Evolutionary conservation across 2,113 vertebrate genomes (phyloP).

Genomic region (Cyphomyrus plagiostoma): DNA sequence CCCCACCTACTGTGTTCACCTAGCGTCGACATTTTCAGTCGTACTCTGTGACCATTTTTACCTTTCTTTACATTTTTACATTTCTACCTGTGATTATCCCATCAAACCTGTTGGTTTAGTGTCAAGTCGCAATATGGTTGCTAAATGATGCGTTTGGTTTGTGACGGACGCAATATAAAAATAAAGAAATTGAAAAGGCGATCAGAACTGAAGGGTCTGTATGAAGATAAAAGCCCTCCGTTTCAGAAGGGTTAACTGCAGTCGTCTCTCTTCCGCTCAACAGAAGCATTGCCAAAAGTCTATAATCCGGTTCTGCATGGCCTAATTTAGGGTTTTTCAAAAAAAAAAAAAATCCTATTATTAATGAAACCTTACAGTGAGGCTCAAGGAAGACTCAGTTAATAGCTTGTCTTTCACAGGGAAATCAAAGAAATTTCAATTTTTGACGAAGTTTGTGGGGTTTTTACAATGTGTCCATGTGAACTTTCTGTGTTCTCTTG

Average conservation of each 20-base stretch:
- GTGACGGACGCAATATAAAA: not conserved
- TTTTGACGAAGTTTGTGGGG: not conserved
- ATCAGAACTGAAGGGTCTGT: slow-evolving; percentile 3
- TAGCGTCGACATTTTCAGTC: not conserved
- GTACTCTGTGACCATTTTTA: not conserved
- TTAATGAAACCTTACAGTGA: slow-evolving; percentile 15
- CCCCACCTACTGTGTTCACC: not conserved
- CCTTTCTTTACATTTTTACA: too few relatives aligned
- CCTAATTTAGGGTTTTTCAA: slow-evolving; percentile 24
- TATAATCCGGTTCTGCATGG: slow-evolving; percentile 18
- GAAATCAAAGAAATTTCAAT: slow-evolving; percentile 17
- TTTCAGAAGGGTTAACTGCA: slow-evolving; percentile 9
- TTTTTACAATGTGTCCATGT: not conserved
- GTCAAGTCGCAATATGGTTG: not conserved
- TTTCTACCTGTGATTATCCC: not conserved
- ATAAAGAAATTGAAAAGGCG: not conserved
- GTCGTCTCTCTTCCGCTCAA: not conserved
- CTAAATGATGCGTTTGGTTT: not conserved
- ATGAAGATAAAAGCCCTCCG: not conserved
- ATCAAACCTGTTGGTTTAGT: not conserved
- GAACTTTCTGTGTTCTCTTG: not conserved
- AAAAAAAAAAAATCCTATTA: slow-evolving; percentile 23
- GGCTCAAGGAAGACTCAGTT: not conserved
- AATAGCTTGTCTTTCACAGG: slow-evolving; percentile 12
- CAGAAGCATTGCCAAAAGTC: slow-evolving; percentile 17